phyloP scores from a whole-genome alignment of 2,113 vertebrate species.

The Eulemur rufifrons region DNA sequence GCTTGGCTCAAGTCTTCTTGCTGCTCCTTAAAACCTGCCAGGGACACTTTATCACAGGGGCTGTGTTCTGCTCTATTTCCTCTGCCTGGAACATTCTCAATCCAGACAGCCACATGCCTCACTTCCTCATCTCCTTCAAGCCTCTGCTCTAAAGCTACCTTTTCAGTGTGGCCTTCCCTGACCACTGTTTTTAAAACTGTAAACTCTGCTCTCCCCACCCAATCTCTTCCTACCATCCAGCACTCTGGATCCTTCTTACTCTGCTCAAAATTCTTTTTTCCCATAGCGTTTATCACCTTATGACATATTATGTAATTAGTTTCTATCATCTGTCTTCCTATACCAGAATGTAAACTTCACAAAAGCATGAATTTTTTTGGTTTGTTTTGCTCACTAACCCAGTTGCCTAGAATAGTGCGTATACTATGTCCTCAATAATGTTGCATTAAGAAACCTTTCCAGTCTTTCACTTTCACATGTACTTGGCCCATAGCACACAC shows the following conservation, averaged over 20 bases:
- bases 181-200: background rate
- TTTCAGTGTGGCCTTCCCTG: background rate
- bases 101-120: background rate
- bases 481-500: background rate
- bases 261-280: background rate
- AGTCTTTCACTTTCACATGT: background rate
- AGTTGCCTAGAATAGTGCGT: background rate
- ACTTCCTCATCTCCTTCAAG: background rate
- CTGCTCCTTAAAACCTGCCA: background rate
- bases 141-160: background rate
- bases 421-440: background rate
- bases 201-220: background rate
- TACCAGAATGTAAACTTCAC: background rate
- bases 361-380: background rate
- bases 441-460: background rate
- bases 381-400: constrained; percentile 29
- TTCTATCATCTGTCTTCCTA: background rate
- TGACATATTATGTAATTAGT: background rate
- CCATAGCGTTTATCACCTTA: background rate
- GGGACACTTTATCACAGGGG: background rate
- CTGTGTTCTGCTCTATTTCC: background rate
- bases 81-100: background rate
- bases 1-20: background rate
- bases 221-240: background rate
- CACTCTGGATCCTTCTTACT: background rate